Evolutionary conservation across 1,140 invertebrate genomes (phyloP), one percentile per base, ranked within the genome.

Genomic region (Procambarus virginalis): DNA sequence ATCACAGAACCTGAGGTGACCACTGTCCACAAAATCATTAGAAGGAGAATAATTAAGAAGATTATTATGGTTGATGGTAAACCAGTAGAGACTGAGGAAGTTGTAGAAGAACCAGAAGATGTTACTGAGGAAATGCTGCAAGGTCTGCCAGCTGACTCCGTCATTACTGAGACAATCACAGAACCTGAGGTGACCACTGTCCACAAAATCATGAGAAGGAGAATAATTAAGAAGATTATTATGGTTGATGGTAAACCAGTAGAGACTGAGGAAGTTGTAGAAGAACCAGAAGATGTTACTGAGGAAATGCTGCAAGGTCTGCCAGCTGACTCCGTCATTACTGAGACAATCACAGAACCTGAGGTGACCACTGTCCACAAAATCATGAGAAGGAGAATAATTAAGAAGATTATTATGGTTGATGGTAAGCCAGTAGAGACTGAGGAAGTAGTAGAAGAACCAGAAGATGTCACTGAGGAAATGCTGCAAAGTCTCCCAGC

Each of bases 1-100:
- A 46, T 79, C 49, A 80, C 2, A 14, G 55, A 89, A 22, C 86
- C 86, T n/a, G 78, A 89, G 12, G 77, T 68, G 22, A 89, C 86
- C 10, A 82, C 86, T 48, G 34, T 82, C 20, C 9, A 75, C 34
- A 80, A 58, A 55, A 51, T 80, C 22, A 80, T 80, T 0, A 80
- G 78, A 51, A 80, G 49, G 10, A 58, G 78, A 80, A 22, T 80
- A 55, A 80, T 80, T 49, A 80, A 80, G 78, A 80, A 80, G 78
- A 80, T 80, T 51, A 55, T 80, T n/a, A 20, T 80, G 6, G 55
- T 80, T 80, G 78, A 80, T 80, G 78, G 78, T 8, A 80, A 80
- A 55, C 48, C 82, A 84, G 89, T 76, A 34, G 89, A 84, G 77
- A 90, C 89, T 55, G 78, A 77, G 22, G 89, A 90, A 73, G 75